Evolutionary conservation across 2,113 vertebrate genomes (phyloP).

Genomic region (Peromyscus polionotus): DNA sequence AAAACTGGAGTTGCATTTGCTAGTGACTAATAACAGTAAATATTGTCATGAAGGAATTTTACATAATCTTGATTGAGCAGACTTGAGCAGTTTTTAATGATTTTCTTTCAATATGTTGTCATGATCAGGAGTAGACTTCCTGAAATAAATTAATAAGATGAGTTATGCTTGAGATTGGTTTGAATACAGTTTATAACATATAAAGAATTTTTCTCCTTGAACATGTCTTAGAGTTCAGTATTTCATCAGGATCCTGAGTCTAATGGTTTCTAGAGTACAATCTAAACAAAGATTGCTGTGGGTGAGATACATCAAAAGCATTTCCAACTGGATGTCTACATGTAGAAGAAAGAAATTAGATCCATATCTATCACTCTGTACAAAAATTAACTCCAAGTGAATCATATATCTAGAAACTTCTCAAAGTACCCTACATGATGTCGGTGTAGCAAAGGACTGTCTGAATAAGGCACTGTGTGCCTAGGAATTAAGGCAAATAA

Average conservation of each 20-base stretch:
- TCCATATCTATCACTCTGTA: background rate
- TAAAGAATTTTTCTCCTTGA: background rate
- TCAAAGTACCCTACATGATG: background rate
- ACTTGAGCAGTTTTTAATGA: background rate
- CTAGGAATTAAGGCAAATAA: background rate
- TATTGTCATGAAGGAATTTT: background rate
- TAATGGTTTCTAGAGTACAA: background rate
- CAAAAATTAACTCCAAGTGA: background rate
- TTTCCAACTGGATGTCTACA: background rate
- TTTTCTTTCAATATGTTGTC: background rate
- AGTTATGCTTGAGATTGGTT: background rate
- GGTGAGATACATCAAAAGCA: background rate
- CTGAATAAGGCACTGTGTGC: no score
- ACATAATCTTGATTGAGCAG: background rate
- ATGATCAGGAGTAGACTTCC: background rate
- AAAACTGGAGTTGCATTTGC: no score
- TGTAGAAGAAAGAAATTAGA: background rate
- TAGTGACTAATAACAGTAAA: background rate
- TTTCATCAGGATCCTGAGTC: background rate
- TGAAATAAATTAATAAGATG: background rate
- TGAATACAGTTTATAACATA: background rate
- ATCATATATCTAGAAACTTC: background rate
- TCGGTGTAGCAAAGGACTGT: background rate
- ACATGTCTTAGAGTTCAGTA: background rate
- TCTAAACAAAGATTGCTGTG: background rate